These are phyloP conservation scores for Neodiprion pinetum DNA, from an alignment of 1,140 invertebrate genomes.

Conservation along the genomic window DNA sequence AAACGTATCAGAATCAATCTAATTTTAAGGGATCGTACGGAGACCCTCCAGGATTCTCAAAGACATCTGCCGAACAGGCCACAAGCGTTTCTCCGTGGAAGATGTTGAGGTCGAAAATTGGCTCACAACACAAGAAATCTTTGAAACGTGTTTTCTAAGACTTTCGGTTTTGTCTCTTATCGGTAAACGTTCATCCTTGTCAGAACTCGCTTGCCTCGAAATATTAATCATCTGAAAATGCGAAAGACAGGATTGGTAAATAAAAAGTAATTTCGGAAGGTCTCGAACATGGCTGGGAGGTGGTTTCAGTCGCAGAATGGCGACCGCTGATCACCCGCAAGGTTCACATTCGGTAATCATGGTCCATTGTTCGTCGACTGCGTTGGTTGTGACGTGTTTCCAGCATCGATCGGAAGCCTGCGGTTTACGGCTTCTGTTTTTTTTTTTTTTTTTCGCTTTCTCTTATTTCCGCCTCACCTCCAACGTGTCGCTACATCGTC, in stretches of 20 bases:
- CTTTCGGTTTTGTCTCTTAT: too few species aligned
- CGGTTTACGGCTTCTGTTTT: not conserved
- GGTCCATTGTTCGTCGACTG: not conserved
- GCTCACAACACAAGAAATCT: too few species aligned
- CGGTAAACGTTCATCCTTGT: too few species aligned
- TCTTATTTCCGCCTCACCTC: not conserved
- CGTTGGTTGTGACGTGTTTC: not conserved
- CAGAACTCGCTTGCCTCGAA: not conserved
- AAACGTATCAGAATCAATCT: too few species aligned
- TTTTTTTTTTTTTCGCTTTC: too few species aligned
- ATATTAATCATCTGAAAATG: not conserved
- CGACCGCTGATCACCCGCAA: conserved; percentile 1
- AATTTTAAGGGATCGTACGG: too few species aligned
- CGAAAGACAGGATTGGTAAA: not conserved
- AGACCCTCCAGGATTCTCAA: too few species aligned
- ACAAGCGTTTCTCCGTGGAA: too few species aligned
- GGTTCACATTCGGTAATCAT: not conserved
- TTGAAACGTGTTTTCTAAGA: too few species aligned
- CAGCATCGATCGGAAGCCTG: not conserved
- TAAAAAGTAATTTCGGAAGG: not conserved
- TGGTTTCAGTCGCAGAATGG: not conserved
- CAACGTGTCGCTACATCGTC: not conserved
- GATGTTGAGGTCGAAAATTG: too few species aligned
- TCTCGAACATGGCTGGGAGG: not conserved
- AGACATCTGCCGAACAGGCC: too few species aligned